These are phyloP conservation scores for Intellagama lesueurii DNA, from an alignment of 2,797 vertebrate genomes.

Conservation along the genomic window DNA sequence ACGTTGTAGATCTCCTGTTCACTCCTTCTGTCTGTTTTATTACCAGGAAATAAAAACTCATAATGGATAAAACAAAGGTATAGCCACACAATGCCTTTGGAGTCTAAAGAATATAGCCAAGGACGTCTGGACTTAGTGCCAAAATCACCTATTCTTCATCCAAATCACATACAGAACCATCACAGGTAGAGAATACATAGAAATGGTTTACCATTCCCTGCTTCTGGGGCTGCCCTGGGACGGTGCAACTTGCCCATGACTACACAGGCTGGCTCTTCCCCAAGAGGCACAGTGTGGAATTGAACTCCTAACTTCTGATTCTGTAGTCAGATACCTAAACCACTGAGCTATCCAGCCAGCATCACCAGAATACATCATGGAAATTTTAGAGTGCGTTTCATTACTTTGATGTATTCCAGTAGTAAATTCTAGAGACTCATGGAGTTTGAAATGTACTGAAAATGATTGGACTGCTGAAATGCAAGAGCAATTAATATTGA, in stretches of 20 bases:
- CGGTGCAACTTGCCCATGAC: too few species aligned
- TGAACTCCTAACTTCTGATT: too few species aligned
- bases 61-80: background rate
- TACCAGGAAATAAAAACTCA: background rate
- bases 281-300: too few species aligned
- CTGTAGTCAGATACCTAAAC: too few species aligned
- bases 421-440: background rate
- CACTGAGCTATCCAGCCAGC: background rate
- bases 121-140: background rate
- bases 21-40: background rate
- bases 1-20: background rate
- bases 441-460: background rate
- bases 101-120: background rate
- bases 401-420: background rate
- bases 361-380: background rate
- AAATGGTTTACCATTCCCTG: too few species aligned
- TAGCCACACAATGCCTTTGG: background rate
- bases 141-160: background rate
- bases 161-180: background rate
- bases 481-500: background rate
- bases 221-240: too few species aligned
- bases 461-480: background rate
- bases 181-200: too few species aligned
- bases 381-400: background rate
- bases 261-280: too few species aligned